Base-by-base conservation (phyloP, 2,888 invertebrate species). In the Anodontia alba region DNA sequence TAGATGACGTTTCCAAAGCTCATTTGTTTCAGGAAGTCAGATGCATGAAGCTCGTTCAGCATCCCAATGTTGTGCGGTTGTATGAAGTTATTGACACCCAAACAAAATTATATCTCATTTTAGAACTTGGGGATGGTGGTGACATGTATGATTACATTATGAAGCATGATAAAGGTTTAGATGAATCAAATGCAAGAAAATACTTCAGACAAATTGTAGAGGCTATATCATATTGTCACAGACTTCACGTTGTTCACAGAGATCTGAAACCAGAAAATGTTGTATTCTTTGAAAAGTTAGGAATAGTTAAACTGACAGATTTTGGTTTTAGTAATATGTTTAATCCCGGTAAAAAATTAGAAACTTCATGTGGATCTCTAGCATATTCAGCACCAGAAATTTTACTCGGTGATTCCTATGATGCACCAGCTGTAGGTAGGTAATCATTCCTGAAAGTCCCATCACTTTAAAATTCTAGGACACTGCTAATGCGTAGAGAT, bases 371-470 rank as follows among this genome's bases (percentile, higher is more conserved):
- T 95, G 99, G 99, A 38, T 99, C 99, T 88, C 95, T 99, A 90
- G 99, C 99, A 29, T 99, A 99, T 95, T 99, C 99, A 2, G 99
- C 99, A 15, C 99, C 99, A 0, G 99, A 99, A 95, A 99, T 99
- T 93, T 96, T 99, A 80, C 96, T 99, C 75, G 99, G 99, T 31
- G 99, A 99, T 95, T 98, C 98, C 0, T 99, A 99, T 95, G 99
- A 99, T 95, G 99, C 99, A 54, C 99, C 99, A 29, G 99, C 99
- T 88, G 99, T 99, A 88, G 98, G 97, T 97, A 93, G 95, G 96
- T 92, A 71, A 78, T 26, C 26, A 20, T n/a, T 42, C 42, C 42
- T n/a, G n/a, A n/a, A n/a, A n/a, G n/a, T n/a, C n/a, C n/a, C n/a
- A n/a, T n/a, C n/a, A n/a, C n/a, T n/a, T n/a, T n/a, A n/a, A n/a